Conservation (phyloP, 2,797 vertebrate species). For the Glyptemys insculpta region DNA sequence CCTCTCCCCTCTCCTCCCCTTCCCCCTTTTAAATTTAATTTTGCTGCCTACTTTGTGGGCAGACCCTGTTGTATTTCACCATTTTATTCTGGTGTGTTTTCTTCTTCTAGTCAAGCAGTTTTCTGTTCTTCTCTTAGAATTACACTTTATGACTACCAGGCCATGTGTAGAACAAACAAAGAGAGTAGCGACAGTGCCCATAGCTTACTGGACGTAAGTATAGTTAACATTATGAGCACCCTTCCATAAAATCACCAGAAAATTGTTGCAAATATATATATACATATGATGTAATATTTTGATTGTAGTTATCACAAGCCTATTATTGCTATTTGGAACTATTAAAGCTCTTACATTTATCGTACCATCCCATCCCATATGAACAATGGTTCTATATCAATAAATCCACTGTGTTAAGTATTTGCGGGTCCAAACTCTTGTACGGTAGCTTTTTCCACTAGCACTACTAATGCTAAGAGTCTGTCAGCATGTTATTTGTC, state of each 20-base stretch:
- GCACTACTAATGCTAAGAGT: neutral
- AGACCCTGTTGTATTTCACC: conserved; percentile 8
- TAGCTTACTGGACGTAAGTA: conserved; percentile 94
- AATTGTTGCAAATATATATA: neutral
- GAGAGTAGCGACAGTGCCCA: conserved; percentile 94
- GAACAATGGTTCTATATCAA: conserved; percentile 31
- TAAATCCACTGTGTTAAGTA: neutral
- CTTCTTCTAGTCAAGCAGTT: conserved; percentile 73
- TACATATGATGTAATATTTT: neutral
- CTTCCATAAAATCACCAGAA: conserved; percentile 35
- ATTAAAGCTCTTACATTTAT: neutral
- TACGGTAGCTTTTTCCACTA: neutral
- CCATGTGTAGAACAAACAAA: conserved; percentile 93
- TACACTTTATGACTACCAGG: conserved; percentile 96
- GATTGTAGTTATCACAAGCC: neutral
- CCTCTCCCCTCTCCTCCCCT: neutral
- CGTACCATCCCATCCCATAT: neutral
- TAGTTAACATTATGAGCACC: conserved; percentile 40
- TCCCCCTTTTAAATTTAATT: conserved; percentile 17
- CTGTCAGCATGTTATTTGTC: neutral
- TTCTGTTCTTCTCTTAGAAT: conserved; percentile 86
- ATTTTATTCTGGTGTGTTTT: conserved; percentile 27
- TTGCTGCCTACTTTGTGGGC: conserved; percentile 21
- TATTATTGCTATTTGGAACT: conserved; percentile 42
- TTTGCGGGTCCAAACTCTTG: neutral